Conservation (phyloP, 2,113 vertebrate species). For the Stomatorhinus ivindoensis region DNA sequence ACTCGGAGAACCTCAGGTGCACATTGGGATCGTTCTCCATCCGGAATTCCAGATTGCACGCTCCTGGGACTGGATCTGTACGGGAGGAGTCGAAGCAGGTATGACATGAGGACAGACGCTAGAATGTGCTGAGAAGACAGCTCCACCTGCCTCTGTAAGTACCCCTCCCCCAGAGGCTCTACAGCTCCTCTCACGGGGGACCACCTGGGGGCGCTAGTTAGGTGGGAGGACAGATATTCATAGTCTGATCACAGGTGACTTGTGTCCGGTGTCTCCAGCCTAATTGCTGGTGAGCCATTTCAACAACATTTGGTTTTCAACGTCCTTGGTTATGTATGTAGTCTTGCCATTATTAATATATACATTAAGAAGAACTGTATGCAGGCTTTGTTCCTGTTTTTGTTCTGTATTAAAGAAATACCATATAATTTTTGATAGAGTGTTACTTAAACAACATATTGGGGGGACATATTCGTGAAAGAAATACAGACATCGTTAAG, state of each 20-base stretch:
- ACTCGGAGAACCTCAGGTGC: conserved; percentile 16
- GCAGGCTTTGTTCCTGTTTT: not conserved
- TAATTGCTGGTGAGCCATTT: not conserved
- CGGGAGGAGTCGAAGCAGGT: not conserved
- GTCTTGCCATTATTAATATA: not conserved
- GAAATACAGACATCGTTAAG: not conserved
- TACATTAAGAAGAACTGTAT: not conserved
- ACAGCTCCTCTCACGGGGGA: not conserved
- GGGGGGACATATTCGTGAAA: not conserved
- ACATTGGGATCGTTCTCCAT: conserved; percentile 29
- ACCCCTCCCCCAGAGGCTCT: not conserved
- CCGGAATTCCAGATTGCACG: conserved; percentile 23
- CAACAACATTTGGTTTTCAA: not conserved
- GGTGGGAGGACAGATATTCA: not conserved
- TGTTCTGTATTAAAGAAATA: not conserved
- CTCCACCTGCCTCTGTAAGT: not conserved
- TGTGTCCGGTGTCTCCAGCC: not conserved
- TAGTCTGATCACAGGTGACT: not conserved
- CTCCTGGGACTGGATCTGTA: conserved; percentile 26
- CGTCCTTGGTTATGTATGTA: not conserved
- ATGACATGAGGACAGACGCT: not conserved
- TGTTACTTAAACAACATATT: no score
- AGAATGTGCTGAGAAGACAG: not conserved
- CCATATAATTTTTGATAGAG: not conserved
- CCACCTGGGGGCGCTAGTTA: not conserved